Evolutionary conservation across 1,140 invertebrate genomes (phyloP), one percentile per base, ranked within the genome.

Genomic region (Lepidurus apus): DNA sequence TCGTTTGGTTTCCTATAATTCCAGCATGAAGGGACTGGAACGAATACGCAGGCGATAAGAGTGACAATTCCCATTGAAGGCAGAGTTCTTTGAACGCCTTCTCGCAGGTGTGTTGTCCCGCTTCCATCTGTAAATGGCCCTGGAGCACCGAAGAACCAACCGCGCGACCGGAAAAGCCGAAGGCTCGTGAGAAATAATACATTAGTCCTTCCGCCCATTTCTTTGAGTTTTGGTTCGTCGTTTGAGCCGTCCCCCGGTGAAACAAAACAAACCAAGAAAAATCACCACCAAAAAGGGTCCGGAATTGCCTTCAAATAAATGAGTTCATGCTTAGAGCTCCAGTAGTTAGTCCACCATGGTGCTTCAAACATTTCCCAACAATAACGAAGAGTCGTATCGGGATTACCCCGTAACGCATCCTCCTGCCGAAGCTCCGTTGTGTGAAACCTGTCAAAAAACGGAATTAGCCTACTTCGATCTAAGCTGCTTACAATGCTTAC

Each of bases 381-480:
- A 65, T 42, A 45, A 45, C 24, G 17, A 77, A 34, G 43, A 13
- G 9, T 43, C 43, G 24, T 43, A 77, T 42, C 24, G 75, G 24
- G 75, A 42, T n/a, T 79, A 74, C 45, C 73, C 76, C 34, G 43
- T 77, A 21, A 85, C 86, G 74, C 87, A 88, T 81, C 84, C 84
- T 0, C 85, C 86, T 74, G 85, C 86, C 26, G 86, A 87, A 80
- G 86, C 87, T 7, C 87, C 87, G 7, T 81, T 87, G 7, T 88
- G 87, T 82, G 82, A 83, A 26, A 82, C 83, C 74, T 88, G 87
- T 82, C 83, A 83, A 75, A 83, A 85, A 80, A 80, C 85, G 45
- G 86, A 87, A 73, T 81, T 87, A n/a, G 83, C 85, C 53, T 88
- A 88, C 82, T 88, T 88, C 81, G 85, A 88, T 81, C 86, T 86